A percentile compares a stretch with the other conserved stretches of the same genome.
These are phyloP conservation scores for Samia ricini DNA, from an alignment of 1,140 invertebrate genomes.

Conservation along the genomic window DNA sequence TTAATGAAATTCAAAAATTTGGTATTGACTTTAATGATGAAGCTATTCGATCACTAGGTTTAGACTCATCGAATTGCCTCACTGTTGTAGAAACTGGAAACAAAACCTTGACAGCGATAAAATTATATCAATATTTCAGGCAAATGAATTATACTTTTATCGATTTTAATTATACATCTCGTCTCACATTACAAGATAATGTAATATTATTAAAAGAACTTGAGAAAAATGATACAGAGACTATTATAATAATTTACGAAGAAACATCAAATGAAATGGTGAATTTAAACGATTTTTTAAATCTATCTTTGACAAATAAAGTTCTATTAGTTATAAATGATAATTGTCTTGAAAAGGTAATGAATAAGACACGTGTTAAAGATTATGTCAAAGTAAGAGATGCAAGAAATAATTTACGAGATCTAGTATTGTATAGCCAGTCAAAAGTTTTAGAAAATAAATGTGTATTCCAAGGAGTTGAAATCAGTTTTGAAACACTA, in stretches of 20 bases:
- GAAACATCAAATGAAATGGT: neutral
- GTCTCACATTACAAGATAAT: neutral
- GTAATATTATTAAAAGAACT: neutral
- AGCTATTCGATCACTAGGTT: neutral
- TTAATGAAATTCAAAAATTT: slow-evolving; percentile 3
- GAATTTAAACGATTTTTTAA: neutral
- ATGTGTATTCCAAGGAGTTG: slow-evolving; percentile 9
- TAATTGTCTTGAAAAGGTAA: neutral
- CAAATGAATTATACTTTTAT: slow-evolving; percentile 3
- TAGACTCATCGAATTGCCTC: too few species aligned
- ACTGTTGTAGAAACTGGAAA: neutral
- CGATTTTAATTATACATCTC: slow-evolving; percentile 1
- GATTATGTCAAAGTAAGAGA: neutral
- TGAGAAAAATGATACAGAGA: neutral
- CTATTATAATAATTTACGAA: neutral
- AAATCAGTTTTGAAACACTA: slow-evolving; percentile 4
- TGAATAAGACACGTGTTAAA: neutral
- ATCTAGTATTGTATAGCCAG: slow-evolving; percentile 5
- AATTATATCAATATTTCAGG: neutral
- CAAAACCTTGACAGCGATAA: neutral
- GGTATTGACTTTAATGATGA: slow-evolving; percentile 2
- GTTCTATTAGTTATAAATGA: neutral
- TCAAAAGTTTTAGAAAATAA: slow-evolving; percentile 1
- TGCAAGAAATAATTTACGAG: neutral
- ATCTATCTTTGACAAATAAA: neutral